A percentile compares a stretch with the other conserved stretches of the same genome.
Evolutionary conservation across 2,113 vertebrate genomes (phyloP).

Genomic region (Paedocypris sp.): DNA sequence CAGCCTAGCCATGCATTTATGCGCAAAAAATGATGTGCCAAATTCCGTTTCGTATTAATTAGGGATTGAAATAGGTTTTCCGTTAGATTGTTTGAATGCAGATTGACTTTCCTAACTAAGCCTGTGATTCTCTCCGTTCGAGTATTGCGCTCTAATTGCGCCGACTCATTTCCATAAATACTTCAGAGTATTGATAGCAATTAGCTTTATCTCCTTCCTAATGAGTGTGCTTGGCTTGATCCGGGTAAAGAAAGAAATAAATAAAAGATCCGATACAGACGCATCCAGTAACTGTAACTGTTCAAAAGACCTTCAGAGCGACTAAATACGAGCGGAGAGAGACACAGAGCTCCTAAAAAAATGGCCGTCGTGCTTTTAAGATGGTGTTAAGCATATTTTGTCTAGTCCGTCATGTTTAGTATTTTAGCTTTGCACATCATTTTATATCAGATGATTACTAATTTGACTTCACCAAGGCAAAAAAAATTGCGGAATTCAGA

Average conservation of each 20-base stretch:
- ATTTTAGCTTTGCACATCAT: no score
- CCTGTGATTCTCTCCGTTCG: constrained; percentile 42
- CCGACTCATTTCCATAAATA: constrained; percentile 54
- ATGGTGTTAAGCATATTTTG: no score
- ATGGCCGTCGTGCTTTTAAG: no score
- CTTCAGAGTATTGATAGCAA: constrained; percentile 56
- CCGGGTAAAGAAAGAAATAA: neutral
- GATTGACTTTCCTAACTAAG: constrained; percentile 53
- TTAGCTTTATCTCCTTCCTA: constrained; percentile 56
- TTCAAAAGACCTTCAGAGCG: no score
- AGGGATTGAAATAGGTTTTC: constrained; percentile 50
- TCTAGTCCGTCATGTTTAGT: no score
- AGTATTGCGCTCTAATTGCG: constrained; percentile 46
- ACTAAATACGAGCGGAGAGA: no score
- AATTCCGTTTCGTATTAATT: constrained; percentile 43
- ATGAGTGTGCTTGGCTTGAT: constrained; percentile 50
- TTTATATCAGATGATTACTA: no score
- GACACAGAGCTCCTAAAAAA: no score
- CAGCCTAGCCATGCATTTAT: neutral
- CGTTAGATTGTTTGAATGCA: constrained; percentile 45
- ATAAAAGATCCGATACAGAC: constrained; percentile 2
- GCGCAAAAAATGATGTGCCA: constrained; percentile 27
- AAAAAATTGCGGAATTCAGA: no score
- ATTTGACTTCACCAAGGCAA: no score
- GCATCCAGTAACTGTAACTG: constrained; percentile 2